Evolutionary conservation across 2,888 invertebrate genomes (phyloP).

Genomic region (Cataglyphis altisquamis): DNA sequence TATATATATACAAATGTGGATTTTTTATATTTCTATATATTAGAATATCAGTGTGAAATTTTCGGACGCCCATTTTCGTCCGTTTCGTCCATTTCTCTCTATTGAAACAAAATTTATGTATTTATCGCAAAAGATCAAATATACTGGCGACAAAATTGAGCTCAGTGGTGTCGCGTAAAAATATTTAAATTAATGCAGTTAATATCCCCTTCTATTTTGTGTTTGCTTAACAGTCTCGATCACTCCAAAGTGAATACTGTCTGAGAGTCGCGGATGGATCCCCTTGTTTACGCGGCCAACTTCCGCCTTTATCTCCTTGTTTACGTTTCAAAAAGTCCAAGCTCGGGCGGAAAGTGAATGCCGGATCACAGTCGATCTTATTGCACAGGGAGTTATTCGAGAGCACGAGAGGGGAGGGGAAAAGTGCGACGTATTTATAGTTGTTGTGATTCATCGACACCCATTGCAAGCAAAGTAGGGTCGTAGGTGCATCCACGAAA

Average conservation of each 20-base stretch:
- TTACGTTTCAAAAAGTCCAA: slow-evolving; percentile 53
- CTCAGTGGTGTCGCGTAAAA: background rate
- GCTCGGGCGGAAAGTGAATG: slow-evolving; percentile 35
- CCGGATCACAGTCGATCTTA: slow-evolving; percentile 29
- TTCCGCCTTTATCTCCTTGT: slow-evolving; percentile 62
- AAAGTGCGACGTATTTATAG: slow-evolving; percentile 37
- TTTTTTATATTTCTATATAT: background rate
- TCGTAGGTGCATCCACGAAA: slow-evolving; percentile 7
- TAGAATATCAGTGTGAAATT: background rate
- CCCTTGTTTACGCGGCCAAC: slow-evolving; percentile 63
- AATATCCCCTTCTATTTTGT: background rate
- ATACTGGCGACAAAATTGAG: background rate
- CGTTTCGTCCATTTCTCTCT: background rate
- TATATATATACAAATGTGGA: no score
- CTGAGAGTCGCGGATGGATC: slow-evolving; percentile 49
- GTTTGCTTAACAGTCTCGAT: slow-evolving; percentile 10
- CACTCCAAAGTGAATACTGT: slow-evolving; percentile 7
- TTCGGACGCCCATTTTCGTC: background rate
- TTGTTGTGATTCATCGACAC: slow-evolving; percentile 48
- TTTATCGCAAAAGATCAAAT: background rate
- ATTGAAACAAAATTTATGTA: background rate
- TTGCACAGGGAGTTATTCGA: slow-evolving; percentile 28
- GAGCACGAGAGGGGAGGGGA: background rate
- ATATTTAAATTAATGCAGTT: background rate
- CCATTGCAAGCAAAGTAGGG: slow-evolving; percentile 18